Base-by-base conservation (phyloP, 2,113 vertebrate genomes). In the Microtus montanus region DNA sequence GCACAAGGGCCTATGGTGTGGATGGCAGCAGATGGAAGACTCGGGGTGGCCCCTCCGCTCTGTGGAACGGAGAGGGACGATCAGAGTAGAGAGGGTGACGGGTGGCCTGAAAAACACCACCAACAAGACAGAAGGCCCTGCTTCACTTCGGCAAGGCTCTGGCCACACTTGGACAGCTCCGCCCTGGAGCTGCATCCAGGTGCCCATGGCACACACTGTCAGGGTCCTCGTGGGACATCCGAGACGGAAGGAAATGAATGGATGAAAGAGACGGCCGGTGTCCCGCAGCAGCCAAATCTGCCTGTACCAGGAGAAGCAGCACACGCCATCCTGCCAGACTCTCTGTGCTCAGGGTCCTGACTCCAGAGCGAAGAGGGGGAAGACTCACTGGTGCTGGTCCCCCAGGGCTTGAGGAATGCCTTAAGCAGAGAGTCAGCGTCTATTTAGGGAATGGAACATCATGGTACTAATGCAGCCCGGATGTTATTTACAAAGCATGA, bases 11-110 rank as follows among this genome's bases (percentile, higher is more conserved):
- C 90, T 1, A 33, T 92, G 84, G 97, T 95, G 77, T 19, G 68
- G 95, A 79, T 95, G 87, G 0, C 5, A 80, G 96, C 98, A 98
- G 98, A 98, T 98, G 98, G 85, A 28, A 35, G 90, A 93, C 79
- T 83, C 7, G 26, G 44, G 70, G 91, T 86, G 58, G 7, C 66
- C 73, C 28, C 44, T 66, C 52, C 12, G 44, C 77, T 71, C 24
- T 89, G 73, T 10, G 5, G 70, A 49, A 61, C 20, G 17, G 79
- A 79, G 52, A 58, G 75, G 44, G 44, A 38, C 41, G 38, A 26
- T 8, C n/a, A 28, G 74, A 78, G 61, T 0, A 3, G 58, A 87
- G 68, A 44, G 44, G 13, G 15, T 2, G 4, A 33, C 26, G 44
- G 35, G 30, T 13, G 8, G 49, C 66, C 52, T 24, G 70, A 14